Evolutionary conservation across 2,113 vertebrate species (phyloP).

Genomic region (Arvicanthis niloticus): DNA sequence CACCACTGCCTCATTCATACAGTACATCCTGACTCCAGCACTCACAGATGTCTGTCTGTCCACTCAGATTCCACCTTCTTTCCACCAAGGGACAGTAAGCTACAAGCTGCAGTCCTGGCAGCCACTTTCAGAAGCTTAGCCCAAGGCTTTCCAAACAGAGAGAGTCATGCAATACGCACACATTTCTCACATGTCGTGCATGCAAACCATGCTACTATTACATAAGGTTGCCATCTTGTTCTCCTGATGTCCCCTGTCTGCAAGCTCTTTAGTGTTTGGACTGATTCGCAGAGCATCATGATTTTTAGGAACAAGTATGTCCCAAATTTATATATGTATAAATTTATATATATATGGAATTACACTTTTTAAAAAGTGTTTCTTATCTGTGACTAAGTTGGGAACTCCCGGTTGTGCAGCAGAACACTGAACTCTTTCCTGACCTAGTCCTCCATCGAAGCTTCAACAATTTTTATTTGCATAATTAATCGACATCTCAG

Average conservation of each 20-base stretch:
- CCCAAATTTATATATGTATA: too few species aligned
- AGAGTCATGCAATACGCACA: too few species aligned
- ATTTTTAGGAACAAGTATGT: neutral
- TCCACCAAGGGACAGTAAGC: neutral
- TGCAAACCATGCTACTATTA: neutral
- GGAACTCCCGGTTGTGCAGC: neutral
- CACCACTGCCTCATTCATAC: neutral
- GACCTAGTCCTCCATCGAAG: neutral
- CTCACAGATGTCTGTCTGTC: neutral
- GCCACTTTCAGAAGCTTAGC: neutral
- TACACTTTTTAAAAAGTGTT: neutral
- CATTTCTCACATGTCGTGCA: neutral
- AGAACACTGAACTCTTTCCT: neutral
- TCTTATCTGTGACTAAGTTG: neutral
- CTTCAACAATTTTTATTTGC: constrained; percentile 3
- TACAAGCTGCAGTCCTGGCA: neutral
- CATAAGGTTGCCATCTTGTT: neutral
- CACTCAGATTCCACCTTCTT: neutral
- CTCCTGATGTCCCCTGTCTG: neutral
- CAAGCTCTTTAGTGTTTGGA: neutral
- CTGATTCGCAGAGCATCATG: neutral
- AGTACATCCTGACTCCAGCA: neutral
- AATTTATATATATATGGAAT: too few species aligned
- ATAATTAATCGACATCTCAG: neutral
- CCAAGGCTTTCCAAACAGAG: neutral